Percentiles rank a stretch among this genome's conserved stretches.
phyloP scores from a whole-genome alignment of 2,113 vertebrate species.

The Jacana jacana region DNA sequence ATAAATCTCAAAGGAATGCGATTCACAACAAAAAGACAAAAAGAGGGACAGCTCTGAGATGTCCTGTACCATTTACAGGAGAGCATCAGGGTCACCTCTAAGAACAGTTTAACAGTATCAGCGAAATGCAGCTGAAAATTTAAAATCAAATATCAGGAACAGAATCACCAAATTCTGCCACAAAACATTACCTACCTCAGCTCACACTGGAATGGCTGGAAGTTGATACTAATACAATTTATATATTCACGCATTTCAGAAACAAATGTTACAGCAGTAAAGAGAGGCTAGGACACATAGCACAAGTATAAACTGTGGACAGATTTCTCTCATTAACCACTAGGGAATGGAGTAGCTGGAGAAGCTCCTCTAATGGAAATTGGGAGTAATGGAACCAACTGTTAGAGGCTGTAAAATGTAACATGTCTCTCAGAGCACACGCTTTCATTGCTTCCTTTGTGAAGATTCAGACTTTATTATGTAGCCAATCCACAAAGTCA shows the following conservation, averaged over 20 bases:
- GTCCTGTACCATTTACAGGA: not conserved
- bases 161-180: not conserved
- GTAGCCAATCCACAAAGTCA: slow-evolving; percentile 44
- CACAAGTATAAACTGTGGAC: not conserved
- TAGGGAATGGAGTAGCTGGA: slow-evolving; percentile 43
- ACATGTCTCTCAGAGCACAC: slow-evolving; percentile 6
- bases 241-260: not conserved
- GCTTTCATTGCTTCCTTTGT: slow-evolving; percentile 14
- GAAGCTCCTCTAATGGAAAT: slow-evolving; percentile 39
- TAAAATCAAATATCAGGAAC: not conserved
- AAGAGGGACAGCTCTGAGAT: not conserved
- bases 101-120: not conserved
- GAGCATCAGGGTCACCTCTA: not conserved
- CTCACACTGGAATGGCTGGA: not conserved
- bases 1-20: not conserved
- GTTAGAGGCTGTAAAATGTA: slow-evolving; percentile 55
- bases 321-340: slow-evolving; percentile 66
- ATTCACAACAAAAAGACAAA: not conserved
- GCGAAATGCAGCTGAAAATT: not conserved
- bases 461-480: slow-evolving; percentile 37
- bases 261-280: slow-evolving; percentile 20
- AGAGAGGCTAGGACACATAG: slow-evolving; percentile 41
- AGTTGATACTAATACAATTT: not conserved
- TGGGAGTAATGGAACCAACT: slow-evolving; percentile 65
- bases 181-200: not conserved